phyloP scores from a whole-genome alignment of 2,888 invertebrate species.

The Tachystola acroxantha region DNA sequence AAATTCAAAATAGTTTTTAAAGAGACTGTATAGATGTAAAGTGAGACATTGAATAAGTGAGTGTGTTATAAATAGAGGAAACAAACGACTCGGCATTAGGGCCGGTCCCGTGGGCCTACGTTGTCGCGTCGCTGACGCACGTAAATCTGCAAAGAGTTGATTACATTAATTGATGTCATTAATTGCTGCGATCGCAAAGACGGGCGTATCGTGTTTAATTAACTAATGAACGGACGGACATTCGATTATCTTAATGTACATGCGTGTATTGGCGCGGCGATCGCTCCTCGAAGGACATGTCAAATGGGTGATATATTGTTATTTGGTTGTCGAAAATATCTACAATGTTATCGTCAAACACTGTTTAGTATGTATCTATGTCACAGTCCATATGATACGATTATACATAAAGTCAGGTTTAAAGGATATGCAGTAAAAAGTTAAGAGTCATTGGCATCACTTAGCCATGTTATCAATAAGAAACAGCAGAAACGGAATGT shows the following conservation, averaged over 20 bases:
- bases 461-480: conserved; percentile 5
- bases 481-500: conserved; percentile 9
- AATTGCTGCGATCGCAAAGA: conserved; percentile 59
- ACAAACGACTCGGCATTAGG: not conserved
- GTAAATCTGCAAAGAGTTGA: conserved; percentile 66
- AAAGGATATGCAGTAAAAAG: no score
- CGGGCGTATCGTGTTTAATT: conserved; percentile 72
- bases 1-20: not conserved
- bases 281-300: conserved; percentile 16
- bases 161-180: conserved; percentile 71
- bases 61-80: not conserved
- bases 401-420: no score
- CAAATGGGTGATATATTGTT: no score
- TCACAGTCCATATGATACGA: no score
- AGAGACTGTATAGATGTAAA: not conserved
- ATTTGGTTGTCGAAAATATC: no score
- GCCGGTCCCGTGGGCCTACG: conserved; percentile 2
- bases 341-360: no score
- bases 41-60: not conserved
- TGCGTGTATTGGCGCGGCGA: conserved; percentile 32
- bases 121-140: conserved; percentile 27
- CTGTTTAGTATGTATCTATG: no score
- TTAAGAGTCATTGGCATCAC: not conserved
- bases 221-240: conserved; percentile 66
- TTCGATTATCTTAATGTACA: conserved; percentile 64